These are phyloP conservation scores for Alethe diademata DNA, from an alignment of 2,113 vertebrate genomes.

Conservation along the genomic window DNA sequence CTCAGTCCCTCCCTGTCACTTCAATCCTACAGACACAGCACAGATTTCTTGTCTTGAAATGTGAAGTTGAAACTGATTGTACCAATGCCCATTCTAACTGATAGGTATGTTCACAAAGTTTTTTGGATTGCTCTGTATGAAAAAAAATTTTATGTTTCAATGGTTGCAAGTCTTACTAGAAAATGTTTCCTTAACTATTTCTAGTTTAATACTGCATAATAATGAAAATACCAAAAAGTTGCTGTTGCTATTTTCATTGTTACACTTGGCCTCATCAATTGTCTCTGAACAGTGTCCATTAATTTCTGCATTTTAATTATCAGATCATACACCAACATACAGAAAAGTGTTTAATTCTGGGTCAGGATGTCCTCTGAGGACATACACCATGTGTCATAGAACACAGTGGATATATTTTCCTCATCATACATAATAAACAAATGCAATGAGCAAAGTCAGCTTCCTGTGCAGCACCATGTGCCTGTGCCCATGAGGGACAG, in stretches of 20 bases:
- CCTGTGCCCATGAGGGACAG: neutral
- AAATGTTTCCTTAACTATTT: neutral
- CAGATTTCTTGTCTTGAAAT: neutral
- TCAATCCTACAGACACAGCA: neutral
- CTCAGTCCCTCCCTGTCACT: neutral
- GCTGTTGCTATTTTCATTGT: neutral
- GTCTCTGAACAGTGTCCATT: neutral
- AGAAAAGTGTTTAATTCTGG: rapidly evolving
- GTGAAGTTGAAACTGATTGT: neutral
- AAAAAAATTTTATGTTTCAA: neutral
- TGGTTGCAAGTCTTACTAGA: neutral
- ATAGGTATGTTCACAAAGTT: rapidly evolving
- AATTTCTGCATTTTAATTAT: neutral
- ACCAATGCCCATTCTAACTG: neutral
- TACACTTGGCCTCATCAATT: neutral
- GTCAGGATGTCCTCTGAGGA: neutral
- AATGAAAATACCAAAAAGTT: neutral
- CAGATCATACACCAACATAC: neutral
- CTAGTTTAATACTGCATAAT: neutral
- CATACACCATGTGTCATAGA: neutral
- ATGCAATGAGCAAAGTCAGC: rapidly evolving
- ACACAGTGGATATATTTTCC: neutral
- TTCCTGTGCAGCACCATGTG: neutral
- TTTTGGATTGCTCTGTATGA: neutral
- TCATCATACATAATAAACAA: neutral